These are phyloP conservation scores for Phaonia tiefii DNA, from an alignment of 2,888 invertebrate species.

Conservation along the genomic window DNA sequence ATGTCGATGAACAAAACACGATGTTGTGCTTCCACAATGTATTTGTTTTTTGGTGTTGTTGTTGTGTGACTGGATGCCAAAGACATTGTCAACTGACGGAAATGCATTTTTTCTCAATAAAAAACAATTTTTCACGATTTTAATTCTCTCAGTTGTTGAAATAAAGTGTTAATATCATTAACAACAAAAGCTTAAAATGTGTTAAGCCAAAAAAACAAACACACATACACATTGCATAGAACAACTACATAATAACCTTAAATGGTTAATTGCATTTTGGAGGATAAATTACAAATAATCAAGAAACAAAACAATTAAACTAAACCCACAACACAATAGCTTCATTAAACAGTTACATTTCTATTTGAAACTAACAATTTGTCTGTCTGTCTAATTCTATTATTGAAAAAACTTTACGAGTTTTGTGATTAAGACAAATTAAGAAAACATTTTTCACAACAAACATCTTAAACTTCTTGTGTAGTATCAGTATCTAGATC, in stretches of 20 bases:
- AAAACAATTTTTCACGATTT: conserved; percentile 53
- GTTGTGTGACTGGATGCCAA: conserved; percentile 10
- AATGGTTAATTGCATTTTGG: conserved; percentile 50
- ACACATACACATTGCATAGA: conserved; percentile 36
- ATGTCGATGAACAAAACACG: conserved; percentile 25
- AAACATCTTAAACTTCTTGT: conserved; percentile 5
- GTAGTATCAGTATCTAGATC: neutral
- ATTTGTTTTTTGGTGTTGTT: neutral
- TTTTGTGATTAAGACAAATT: conserved; percentile 30
- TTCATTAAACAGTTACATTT: conserved; percentile 14
- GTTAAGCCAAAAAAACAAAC: conserved; percentile 32
- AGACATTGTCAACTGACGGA: conserved; percentile 62
- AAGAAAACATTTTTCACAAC: conserved; percentile 26
- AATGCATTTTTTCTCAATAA: conserved; percentile 50
- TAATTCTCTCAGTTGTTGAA: conserved; percentile 32
- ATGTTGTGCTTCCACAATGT: neutral
- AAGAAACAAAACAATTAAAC: conserved; percentile 10
- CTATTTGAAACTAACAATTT: neutral
- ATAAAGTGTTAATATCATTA: conserved; percentile 28
- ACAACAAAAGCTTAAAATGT: conserved; percentile 25
- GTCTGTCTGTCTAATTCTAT: neutral
- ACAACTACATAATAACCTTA: too few relatives aligned
- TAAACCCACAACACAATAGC: neutral
- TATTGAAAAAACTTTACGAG: conserved; percentile 16
- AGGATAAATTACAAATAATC: conserved; percentile 28